phyloP scores from a whole-genome alignment of 2,797 vertebrate genomes.

The Rhinophrynus dorsalis region DNA sequence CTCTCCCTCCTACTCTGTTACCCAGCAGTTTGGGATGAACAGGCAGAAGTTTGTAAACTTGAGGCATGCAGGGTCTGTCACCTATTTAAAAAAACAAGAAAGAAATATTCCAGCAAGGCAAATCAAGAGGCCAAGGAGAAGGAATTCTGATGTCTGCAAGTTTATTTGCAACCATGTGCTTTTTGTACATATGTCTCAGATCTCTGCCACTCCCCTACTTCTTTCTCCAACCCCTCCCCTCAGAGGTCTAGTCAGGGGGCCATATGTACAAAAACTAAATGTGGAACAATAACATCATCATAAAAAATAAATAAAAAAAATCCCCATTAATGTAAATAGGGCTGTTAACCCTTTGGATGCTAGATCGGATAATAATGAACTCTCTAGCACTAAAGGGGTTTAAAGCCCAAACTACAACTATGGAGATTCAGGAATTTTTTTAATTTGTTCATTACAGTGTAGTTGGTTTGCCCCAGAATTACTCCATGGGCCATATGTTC shows the following conservation, averaged over 20 bases:
- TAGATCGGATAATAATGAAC: no score
- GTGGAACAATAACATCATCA: no score
- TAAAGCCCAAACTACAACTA: no score
- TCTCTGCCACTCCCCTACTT: slow-evolving; percentile 48
- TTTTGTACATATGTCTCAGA: slow-evolving; percentile 63
- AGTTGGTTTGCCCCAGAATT: no score
- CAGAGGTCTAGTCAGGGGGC: slow-evolving; percentile 29
- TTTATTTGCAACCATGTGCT: slow-evolving; percentile 70
- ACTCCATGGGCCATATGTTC: no score
- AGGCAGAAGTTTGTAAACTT: neutral
- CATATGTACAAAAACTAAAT: no score
- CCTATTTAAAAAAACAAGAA: neutral
- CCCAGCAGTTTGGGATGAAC: neutral
- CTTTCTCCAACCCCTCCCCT: slow-evolving; percentile 31
- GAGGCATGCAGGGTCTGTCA: neutral
- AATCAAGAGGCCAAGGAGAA: slow-evolving; percentile 51
- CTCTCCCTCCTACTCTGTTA: slow-evolving; percentile 35
- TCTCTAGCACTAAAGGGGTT: no score
- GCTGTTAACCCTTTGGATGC: no score
- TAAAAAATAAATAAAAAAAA: no score
- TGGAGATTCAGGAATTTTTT: no score
- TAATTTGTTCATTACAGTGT: no score
- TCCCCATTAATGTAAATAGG: no score
- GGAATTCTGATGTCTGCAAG: slow-evolving; percentile 60
- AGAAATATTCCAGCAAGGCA: neutral